Evolutionary conservation across 2,888 invertebrate species (phyloP).

Genomic region (Monoplex corrugatus): DNA sequence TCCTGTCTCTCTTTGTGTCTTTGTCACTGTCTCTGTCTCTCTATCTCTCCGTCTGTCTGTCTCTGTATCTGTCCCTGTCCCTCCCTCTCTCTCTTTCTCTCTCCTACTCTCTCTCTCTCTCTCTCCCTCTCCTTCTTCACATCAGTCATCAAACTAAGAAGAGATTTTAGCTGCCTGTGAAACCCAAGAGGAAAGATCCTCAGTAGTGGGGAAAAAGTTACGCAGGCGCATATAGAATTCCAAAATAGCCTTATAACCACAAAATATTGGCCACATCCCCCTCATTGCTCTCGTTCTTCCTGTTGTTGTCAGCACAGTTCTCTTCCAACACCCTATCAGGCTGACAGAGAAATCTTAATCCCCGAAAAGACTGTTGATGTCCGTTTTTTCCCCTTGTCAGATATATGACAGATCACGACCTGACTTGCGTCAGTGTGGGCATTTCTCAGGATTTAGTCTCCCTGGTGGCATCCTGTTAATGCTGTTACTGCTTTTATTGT

Average conservation of each 20-base stretch:
- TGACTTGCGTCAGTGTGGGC: too few relatives aligned
- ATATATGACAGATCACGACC: background rate
- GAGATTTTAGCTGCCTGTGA: too few relatives aligned
- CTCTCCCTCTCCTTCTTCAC: background rate
- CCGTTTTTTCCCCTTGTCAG: background rate
- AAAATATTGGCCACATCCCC: background rate
- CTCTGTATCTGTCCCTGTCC: background rate
- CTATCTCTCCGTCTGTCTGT: background rate
- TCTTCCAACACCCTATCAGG: background rate
- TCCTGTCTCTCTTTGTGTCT: background rate
- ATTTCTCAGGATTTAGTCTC: too few relatives aligned
- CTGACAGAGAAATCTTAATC: background rate
- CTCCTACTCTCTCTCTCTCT: background rate
- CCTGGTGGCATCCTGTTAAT: too few relatives aligned
- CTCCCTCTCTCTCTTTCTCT: background rate
- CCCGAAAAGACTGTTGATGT: slow-evolving; percentile 3
- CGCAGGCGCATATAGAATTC: too few relatives aligned
- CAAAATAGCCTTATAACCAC: too few relatives aligned
- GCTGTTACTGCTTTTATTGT: too few relatives aligned
- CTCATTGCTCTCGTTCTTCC: background rate
- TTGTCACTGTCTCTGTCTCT: background rate
- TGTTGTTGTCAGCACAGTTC: background rate
- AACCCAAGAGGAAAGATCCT: too few relatives aligned
- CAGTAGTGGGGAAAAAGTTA: too few relatives aligned
- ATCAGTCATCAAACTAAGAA: too few relatives aligned